A percentile compares a stretch with the other conserved stretches of the same genome.
Conservation (phyloP, 2,797 vertebrate genomes). For the Eulemur coronatus region DNA sequence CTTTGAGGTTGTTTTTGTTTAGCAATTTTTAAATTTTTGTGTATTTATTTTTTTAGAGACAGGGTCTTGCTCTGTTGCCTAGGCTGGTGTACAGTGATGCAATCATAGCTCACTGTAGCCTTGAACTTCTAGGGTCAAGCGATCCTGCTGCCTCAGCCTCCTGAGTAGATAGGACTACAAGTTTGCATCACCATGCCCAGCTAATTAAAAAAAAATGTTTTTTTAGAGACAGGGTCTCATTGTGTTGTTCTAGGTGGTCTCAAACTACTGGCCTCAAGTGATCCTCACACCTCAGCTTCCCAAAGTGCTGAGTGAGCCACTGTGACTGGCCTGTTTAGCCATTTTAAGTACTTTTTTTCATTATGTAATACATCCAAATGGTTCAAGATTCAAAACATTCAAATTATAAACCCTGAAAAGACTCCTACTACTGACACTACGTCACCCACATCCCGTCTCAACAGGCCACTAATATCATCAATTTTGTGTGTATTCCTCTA, state of each 20-base stretch:
- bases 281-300: too few species aligned
- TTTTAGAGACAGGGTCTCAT: not conserved
- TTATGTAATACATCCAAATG: not conserved
- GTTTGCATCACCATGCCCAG: too few species aligned
- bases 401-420: not conserved
- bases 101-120: not conserved
- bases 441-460: not conserved
- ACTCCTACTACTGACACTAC: not conserved
- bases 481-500: not conserved
- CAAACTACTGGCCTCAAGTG: not conserved
- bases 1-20: not conserved
- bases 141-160: not conserved
- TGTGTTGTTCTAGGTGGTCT: not conserved
- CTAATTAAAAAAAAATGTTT: too few species aligned
- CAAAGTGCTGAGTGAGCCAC: too few species aligned
- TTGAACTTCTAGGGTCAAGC: not conserved
- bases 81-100: not conserved
- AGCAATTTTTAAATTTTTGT: not conserved
- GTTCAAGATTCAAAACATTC: not conserved
- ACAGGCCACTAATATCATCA: not conserved
- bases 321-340: not conserved
- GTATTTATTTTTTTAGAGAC: not conserved
- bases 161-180: too few species aligned
- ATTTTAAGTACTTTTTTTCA: conserved; percentile 16
- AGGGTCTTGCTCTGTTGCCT: not conserved